These are phyloP conservation scores for Nemopilema nomurai DNA, from an alignment of 30 jellyfish, hydroid and myxozoan genomes.

Conservation along the genomic window DNA sequence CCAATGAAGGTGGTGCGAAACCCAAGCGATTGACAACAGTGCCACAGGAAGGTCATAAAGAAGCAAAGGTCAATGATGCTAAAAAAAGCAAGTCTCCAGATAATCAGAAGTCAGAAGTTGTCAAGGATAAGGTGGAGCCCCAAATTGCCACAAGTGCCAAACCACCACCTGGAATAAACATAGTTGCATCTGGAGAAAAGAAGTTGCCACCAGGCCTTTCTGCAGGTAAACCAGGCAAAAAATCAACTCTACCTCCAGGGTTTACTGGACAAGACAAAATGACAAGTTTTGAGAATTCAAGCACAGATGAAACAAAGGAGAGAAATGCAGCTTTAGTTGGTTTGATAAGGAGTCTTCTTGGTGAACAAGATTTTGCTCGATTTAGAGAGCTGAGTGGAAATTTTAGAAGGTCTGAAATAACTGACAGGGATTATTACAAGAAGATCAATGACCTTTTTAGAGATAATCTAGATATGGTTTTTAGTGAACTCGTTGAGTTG, in stretches of 20 bases:
- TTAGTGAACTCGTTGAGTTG: conserved; percentile 84
- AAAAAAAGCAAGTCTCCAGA: background rate
- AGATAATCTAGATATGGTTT: conserved; percentile 61
- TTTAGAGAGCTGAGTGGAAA: conserved; percentile 82
- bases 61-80: background rate
- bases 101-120: background rate
- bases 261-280: background rate
- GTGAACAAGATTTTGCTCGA: conserved; percentile 43
- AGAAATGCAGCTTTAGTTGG: conserved; percentile 74
- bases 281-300: background rate
- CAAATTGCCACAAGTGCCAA: background rate
- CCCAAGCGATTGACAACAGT: background rate
- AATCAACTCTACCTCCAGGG: conserved; percentile 61
- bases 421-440: conserved; percentile 51
- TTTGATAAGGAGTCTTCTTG: conserved; percentile 47
- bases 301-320: conserved; percentile 28
- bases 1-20: background rate
- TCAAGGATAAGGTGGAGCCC: background rate
- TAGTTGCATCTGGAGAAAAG: background rate
- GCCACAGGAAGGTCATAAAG: background rate
- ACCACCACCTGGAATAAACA: conserved; percentile 64
- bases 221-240: conserved; percentile 4
- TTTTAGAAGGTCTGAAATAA: conserved; percentile 79
- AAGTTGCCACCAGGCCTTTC: conserved; percentile 12
- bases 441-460: conserved; percentile 67